Evolutionary conservation across 1,140 invertebrate species (phyloP).

Genomic region (Eriocheir sinensis): DNA sequence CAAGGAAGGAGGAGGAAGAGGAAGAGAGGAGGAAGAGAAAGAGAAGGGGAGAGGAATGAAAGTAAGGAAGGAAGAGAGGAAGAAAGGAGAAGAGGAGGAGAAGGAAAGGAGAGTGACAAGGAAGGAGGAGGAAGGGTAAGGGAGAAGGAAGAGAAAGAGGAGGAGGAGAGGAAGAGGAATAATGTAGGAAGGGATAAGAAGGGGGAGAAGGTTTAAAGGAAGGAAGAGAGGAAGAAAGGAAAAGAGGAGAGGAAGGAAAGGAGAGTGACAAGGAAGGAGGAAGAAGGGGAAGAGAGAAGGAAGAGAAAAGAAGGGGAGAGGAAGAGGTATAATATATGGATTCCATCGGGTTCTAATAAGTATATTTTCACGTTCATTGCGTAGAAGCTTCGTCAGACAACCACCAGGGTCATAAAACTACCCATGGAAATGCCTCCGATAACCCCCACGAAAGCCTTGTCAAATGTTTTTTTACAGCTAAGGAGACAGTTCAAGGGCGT

Average conservation of each 20-base stretch:
- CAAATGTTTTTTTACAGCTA: too few relatives aligned
- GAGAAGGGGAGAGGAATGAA: neutral
- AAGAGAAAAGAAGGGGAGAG: neutral
- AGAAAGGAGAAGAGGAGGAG: neutral
- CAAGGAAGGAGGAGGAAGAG: too few relatives aligned
- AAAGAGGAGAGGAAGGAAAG: constrained; percentile 39
- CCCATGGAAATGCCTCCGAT: too few relatives aligned
- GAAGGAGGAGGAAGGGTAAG: neutral
- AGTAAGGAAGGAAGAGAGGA: neutral
- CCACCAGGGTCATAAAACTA: too few relatives aligned
- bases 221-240: neutral
- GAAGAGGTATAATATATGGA: neutral
- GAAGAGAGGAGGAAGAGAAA: neutral
- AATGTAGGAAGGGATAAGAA: neutral
- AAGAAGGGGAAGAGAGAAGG: neutral
- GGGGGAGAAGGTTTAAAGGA: neutral
- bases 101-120: neutral
- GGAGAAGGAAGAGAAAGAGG: neutral
- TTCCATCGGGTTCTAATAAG: too few relatives aligned
- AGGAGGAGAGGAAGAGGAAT: neutral
- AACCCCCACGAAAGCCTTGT: too few relatives aligned
- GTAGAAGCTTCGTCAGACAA: too few relatives aligned
- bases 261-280: neutral
- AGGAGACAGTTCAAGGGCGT: too few relatives aligned
- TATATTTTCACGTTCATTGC: too few relatives aligned